These are phyloP conservation scores for Sebastiscus tertius DNA, from an alignment of 2,797 vertebrate genomes.

Conservation along the genomic window DNA sequence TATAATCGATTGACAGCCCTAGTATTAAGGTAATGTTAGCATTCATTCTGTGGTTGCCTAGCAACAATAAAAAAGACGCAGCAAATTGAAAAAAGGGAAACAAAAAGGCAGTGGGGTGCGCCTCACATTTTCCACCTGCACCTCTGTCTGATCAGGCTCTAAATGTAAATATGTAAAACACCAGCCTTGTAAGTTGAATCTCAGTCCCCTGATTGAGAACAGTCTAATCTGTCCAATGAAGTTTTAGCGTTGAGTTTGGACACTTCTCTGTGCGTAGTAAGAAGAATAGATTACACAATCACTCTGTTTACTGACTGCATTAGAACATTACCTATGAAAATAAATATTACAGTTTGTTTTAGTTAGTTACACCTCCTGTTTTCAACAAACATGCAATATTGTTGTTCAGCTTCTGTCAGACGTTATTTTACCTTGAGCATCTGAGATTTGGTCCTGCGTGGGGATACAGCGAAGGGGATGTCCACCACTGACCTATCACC, in stretches of 20 bases:
- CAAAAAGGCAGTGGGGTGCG: too few relatives aligned
- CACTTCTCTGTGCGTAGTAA: not conserved
- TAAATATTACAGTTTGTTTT: too few relatives aligned
- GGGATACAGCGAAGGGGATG: constrained; percentile 83
- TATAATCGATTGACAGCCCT: too few relatives aligned
- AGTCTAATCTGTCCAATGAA: not conserved
- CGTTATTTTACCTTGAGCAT: constrained; percentile 84
- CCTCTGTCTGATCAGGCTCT: too few relatives aligned
- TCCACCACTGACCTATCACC: constrained; percentile 83
- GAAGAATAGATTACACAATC: not conserved
- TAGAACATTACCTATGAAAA: not conserved
- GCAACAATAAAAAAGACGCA: too few relatives aligned
- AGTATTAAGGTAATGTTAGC: too few relatives aligned
- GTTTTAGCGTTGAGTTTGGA: not conserved
- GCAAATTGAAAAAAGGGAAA: too few relatives aligned
- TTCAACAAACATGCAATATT: not conserved
- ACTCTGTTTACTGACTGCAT: not conserved
- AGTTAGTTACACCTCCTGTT: not conserved
- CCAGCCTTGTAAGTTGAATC: not conserved
- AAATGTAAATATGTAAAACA: not conserved
- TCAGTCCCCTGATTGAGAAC: not conserved
- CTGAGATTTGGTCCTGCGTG: constrained; percentile 84
- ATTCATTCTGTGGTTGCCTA: too few relatives aligned
- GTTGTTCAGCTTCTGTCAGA: not conserved
- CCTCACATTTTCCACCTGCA: too few relatives aligned